Conservation (phyloP, 2,797 vertebrate species). For the Pteropus rufus region DNA sequence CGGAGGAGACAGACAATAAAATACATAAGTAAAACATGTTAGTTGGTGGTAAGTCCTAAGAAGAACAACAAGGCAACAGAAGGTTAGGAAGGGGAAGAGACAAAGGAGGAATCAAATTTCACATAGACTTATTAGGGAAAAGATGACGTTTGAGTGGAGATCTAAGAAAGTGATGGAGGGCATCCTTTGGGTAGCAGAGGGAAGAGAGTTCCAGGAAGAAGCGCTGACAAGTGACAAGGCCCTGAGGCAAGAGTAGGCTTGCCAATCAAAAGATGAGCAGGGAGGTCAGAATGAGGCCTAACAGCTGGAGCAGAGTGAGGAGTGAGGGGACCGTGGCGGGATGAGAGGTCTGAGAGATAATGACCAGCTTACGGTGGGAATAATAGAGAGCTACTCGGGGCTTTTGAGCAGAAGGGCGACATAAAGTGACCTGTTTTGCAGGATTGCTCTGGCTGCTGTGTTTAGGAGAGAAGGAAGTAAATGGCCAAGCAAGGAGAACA, state of each 20-base stretch:
- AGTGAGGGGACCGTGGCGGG: neutral
- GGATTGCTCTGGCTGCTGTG: neutral
- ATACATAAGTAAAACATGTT: neutral
- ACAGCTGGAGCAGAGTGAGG: neutral
- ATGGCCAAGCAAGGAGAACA: neutral
- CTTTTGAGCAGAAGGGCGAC: neutral
- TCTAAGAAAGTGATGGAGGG: neutral
- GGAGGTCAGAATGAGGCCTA: neutral
- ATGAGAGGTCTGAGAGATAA: neutral
- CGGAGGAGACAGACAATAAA: neutral
- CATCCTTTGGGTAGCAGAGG: neutral
- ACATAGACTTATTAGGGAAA: neutral
- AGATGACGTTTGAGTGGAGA: neutral
- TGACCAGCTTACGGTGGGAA: neutral
- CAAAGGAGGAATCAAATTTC: neutral
- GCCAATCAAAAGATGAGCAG: neutral
- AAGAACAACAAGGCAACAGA: neutral
- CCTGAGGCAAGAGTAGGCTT: neutral
- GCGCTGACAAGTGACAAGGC: neutral
- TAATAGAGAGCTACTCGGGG: neutral
- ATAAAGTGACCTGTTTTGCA: neutral
- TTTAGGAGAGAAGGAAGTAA: neutral
- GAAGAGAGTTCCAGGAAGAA: neutral
- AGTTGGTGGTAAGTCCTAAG: neutral
- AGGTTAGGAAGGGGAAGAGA: neutral